phyloP scores from a whole-genome alignment of 53 echinoderm and acorn worm species.

The Mesocentrotus franciscanus region DNA sequence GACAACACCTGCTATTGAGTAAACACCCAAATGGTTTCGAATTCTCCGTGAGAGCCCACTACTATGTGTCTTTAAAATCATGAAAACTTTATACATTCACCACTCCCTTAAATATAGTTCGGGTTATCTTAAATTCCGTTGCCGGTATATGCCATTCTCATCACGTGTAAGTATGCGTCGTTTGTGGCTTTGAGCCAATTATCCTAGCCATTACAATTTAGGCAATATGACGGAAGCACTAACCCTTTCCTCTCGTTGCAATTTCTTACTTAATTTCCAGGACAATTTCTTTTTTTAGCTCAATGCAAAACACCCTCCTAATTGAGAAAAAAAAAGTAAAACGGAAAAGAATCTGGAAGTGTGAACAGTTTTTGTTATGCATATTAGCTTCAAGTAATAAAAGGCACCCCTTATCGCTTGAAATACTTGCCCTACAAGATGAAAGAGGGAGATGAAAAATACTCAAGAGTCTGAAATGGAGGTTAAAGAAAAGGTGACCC shows the following conservation, averaged over 20 bases:
- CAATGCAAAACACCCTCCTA: background rate
- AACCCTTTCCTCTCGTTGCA: background rate
- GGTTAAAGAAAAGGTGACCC: background rate
- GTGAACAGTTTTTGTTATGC: background rate
- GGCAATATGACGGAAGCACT: constrained; percentile 35
- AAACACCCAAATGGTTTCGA: too few relatives aligned
- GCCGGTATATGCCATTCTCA: constrained; percentile 7
- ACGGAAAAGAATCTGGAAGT: background rate
- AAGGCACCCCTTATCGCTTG: background rate
- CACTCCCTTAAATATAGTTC: background rate
- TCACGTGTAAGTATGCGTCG: constrained; percentile 44
- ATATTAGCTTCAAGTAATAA: background rate
- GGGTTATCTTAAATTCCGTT: constrained; percentile 14
- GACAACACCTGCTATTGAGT: too few relatives aligned
- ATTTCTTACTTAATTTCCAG: background rate
- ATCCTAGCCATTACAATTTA: constrained; percentile 50
- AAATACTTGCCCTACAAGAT: background rate
- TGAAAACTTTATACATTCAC: too few relatives aligned
- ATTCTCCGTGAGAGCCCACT: too few relatives aligned
- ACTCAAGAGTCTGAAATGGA: constrained; percentile 10
- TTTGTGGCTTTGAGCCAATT: constrained; percentile 53
- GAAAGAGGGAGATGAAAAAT: background rate
- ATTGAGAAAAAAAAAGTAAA: background rate
- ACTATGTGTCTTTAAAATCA: too few relatives aligned
- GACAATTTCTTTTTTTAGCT: background rate